Percentiles rank a stretch among this genome's conserved stretches.
Evolutionary conservation across 2,797 vertebrate species (phyloP).

Genomic region (Diceros bicornis): DNA sequence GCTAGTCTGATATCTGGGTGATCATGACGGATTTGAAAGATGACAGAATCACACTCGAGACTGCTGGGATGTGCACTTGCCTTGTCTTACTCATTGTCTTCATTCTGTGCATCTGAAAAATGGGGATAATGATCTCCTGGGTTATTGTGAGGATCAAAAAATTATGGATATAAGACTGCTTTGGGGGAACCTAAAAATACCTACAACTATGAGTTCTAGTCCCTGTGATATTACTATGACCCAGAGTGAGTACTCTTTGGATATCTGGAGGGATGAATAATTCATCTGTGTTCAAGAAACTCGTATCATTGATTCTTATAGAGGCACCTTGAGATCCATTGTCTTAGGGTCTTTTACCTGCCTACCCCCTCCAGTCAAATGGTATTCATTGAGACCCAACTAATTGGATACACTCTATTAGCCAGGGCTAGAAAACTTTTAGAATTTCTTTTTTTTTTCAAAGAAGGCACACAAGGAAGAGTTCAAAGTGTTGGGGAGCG

Average conservation of each 20-base stretch:
- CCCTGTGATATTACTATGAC: neutral
- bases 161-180: neutral
- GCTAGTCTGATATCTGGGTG: neutral
- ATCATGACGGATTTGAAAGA: neutral
- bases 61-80: neutral
- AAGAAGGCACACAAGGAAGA: neutral
- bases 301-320: neutral
- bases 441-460: neutral
- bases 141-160: neutral
- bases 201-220: neutral
- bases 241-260: neutral
- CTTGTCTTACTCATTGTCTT: neutral
- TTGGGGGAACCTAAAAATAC: neutral
- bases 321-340: neutral
- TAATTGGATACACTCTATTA: neutral
- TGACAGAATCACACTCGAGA: accelerated
- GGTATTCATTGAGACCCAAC: neutral
- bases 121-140: neutral
- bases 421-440: neutral
- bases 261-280: neutral
- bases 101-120: neutral
- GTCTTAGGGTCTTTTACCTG: neutral
- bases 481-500: neutral
- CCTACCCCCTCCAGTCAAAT: neutral
- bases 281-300: neutral